phyloP scores from a whole-genome alignment of 2,888 invertebrate genomes.

The Eilema caniola region DNA sequence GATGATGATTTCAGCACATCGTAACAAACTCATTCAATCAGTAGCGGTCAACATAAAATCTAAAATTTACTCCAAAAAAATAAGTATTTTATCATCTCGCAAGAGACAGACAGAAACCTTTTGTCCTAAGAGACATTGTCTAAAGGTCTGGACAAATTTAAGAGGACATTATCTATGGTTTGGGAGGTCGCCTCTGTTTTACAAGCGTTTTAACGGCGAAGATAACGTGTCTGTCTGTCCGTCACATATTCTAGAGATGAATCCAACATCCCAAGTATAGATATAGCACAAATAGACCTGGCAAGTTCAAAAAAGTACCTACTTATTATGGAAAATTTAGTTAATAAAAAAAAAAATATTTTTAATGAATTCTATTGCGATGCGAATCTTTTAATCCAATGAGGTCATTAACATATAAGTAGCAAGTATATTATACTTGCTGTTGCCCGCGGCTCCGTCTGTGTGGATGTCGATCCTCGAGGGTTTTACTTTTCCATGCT shows the following conservation, averaged over 20 bases:
- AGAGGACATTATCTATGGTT: slow-evolving; percentile 57
- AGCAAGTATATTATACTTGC: too few species aligned
- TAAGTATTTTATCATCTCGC: slow-evolving; percentile 24
- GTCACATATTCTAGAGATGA: slow-evolving; percentile 78
- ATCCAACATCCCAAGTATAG: slow-evolving; percentile 73
- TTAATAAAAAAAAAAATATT: too few species aligned
- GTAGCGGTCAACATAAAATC: too few species aligned
- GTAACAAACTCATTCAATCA: too few species aligned
- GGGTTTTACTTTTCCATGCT: too few species aligned
- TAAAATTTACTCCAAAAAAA: slow-evolving; percentile 20
- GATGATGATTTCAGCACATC: too few species aligned
- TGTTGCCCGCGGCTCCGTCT: too few species aligned
- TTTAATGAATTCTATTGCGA: too few species aligned
- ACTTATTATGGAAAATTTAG: too few species aligned
- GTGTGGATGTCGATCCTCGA: too few species aligned
- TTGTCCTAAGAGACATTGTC: slow-evolving; percentile 39
- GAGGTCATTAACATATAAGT: too few species aligned
- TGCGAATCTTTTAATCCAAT: too few species aligned
- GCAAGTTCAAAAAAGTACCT: neutral
- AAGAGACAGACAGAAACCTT: slow-evolving; percentile 40
- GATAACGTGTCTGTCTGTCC: slow-evolving; percentile 58
- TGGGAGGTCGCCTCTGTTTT: slow-evolving; percentile 57
- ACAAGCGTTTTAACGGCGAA: slow-evolving; percentile 52
- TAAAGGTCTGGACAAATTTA: slow-evolving; percentile 41
- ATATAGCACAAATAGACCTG: slow-evolving; percentile 48